Base-by-base conservation (phyloP, 1,140 invertebrate genomes). In the Monomorium pharaonis region DNA sequence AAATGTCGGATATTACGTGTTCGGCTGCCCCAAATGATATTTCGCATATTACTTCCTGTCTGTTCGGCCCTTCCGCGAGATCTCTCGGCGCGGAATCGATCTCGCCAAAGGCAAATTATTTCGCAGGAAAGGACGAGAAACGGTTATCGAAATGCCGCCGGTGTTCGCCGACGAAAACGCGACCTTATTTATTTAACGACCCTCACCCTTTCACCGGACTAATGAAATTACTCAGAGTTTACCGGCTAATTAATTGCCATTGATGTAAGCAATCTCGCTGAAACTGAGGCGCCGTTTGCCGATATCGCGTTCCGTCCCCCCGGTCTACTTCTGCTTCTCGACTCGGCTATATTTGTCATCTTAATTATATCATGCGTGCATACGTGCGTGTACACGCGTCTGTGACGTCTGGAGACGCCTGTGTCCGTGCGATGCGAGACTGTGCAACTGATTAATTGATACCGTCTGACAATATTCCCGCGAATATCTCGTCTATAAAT, bases 201-300 rank as follows among this genome's bases (percentile, higher is more conserved):
- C 72, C 76, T 81, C 63, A 30, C 42, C 44, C 77, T 33, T 58
- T 54, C 69, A 30, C 9, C 37, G 60, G 76, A 85, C 78, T 90
- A 86, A 91, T 90, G 87, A 80, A 90, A 91, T 90, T 90, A 84
- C 88, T 86, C 67, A 54, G 75, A 86, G 85, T 88, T 92, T 89
- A 78, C 86, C 58, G 87, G 81, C 84, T 92, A 92, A 92, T 92
- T 92, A 92, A 92, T 91, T 92, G 87, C 88, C 91, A 92, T 92
- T 90, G 88, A 91, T 92, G 91, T 91, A 83, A 86, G 86, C 92
- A 91, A 90, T 92, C 88, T 85, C 74, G 81, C 89, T 86, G 89
- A 90, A 90, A 90, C 77, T 33, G 77, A 91, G 88, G 76, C 62
- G 74, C 16, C 51, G 62, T 72, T 86, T 88, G 70, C 72, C 76